Conservation (phyloP, 2,113 vertebrate species). For the Circaetus gallicus region DNA sequence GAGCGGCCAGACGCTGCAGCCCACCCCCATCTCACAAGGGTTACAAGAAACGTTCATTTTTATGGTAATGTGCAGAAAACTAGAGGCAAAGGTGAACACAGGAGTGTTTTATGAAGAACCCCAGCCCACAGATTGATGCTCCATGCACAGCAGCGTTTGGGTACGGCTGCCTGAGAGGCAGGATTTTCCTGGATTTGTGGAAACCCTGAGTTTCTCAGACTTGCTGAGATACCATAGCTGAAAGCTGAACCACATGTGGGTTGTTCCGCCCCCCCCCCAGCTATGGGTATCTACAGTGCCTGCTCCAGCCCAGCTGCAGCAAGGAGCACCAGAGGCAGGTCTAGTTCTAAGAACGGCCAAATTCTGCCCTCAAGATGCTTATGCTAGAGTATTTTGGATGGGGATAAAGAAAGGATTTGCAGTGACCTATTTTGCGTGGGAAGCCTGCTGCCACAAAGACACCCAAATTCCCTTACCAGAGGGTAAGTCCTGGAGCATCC, state of each 20-base stretch:
- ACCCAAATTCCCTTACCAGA: background rate
- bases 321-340: background rate
- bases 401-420: background rate
- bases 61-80: fast-evolving
- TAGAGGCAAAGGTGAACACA: background rate
- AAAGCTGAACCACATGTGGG: background rate
- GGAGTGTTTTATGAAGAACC: background rate
- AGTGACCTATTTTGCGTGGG: background rate
- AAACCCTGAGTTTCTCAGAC: background rate
- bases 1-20: background rate
- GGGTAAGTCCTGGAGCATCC: background rate
- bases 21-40: background rate
- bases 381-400: background rate
- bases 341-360: background rate
- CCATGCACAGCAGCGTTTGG: fast-evolving
- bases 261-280: fast-evolving
- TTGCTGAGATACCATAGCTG: background rate
- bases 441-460: background rate
- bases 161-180: background rate
- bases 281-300: fast-evolving
- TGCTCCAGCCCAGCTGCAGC: background rate
- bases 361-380: background rate
- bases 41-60: background rate
- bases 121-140: background rate
- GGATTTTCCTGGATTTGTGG: background rate